Conservation (phyloP, 1,140 invertebrate genomes). For the Leptinotarsa undecemlineata region DNA sequence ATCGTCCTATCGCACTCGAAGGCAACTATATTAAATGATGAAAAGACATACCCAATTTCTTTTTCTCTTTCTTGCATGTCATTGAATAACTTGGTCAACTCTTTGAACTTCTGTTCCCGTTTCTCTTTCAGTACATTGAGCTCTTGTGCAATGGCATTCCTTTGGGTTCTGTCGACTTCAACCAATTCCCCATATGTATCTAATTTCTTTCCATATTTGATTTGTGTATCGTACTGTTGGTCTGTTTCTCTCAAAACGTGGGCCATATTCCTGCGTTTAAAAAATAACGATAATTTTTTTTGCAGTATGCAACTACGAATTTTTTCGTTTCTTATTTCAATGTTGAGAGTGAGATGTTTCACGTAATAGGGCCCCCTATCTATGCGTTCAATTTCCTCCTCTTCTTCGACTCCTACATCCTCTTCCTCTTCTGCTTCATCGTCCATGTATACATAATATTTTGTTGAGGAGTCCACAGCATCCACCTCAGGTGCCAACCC, state of each 20-base stretch:
- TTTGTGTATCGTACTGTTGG: conserved; percentile 36
- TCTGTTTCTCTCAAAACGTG: conserved; percentile 43
- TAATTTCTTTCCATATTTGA: conserved; percentile 42
- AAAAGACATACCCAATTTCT: conserved; percentile 33
- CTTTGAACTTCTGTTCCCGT: conserved; percentile 32
- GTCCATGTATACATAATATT: conserved; percentile 13
- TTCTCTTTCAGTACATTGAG: conserved; percentile 32
- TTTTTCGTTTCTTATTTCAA: conserved; percentile 31
- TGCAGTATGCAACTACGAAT: conserved; percentile 47
- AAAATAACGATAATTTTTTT: conserved; percentile 47
- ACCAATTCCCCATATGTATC: conserved; percentile 39
- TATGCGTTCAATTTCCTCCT: conserved; percentile 29
- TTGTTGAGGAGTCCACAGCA: not conserved
- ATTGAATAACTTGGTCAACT: conserved; percentile 35
- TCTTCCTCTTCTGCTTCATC: conserved; percentile 34
- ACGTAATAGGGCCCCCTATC: conserved; percentile 42
- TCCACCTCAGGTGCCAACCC: not conserved
- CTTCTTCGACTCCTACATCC: conserved; percentile 26
- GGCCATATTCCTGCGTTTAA: conserved; percentile 49
- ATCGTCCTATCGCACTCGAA: too few species aligned
- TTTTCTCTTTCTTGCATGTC: conserved; percentile 37
- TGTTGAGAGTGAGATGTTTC: conserved; percentile 31
- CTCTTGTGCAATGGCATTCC: conserved; percentile 32
- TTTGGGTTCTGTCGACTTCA: conserved; percentile 29
- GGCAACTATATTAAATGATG: too few species aligned